Evolutionary conservation across 2,113 vertebrate genomes (phyloP).

Genomic region (Burhinus bistriatus): DNA sequence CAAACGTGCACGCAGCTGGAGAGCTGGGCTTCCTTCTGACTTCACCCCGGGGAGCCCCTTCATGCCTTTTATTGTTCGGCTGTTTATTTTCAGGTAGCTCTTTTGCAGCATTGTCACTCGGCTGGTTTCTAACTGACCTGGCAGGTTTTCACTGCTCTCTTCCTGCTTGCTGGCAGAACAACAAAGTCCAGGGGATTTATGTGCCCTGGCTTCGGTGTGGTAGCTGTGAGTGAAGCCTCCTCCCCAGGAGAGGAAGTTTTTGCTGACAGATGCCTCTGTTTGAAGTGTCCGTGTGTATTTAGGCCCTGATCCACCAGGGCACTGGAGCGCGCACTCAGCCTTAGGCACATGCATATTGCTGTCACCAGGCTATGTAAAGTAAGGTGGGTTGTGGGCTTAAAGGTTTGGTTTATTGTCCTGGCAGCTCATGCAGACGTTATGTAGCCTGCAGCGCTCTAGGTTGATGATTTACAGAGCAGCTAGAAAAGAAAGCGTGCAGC

Average conservation of each 20-base stretch:
- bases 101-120: neutral
- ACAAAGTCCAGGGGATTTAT: constrained; percentile 30
- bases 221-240: neutral
- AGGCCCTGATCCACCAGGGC: neutral
- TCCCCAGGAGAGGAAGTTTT: neutral
- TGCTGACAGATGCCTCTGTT: constrained; percentile 7
- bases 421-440: neutral
- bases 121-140: constrained; percentile 41
- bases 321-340: neutral
- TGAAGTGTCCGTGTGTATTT: neutral
- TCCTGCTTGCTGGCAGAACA: constrained; percentile 27
- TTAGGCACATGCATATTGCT: neutral
- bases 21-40: neutral
- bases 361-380: neutral
- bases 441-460: neutral
- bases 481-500: neutral
- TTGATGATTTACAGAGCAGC: constrained; percentile 32
- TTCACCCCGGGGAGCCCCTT: accelerated
- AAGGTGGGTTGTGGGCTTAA: neutral
- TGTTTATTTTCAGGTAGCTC: neutral
- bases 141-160: constrained; percentile 16
- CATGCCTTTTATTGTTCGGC: accelerated
- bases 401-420: neutral
- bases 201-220: neutral
- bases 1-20: accelerated